These are phyloP conservation scores for Meganola albula DNA, from an alignment of 2,888 invertebrate species.

Conservation along the genomic window DNA sequence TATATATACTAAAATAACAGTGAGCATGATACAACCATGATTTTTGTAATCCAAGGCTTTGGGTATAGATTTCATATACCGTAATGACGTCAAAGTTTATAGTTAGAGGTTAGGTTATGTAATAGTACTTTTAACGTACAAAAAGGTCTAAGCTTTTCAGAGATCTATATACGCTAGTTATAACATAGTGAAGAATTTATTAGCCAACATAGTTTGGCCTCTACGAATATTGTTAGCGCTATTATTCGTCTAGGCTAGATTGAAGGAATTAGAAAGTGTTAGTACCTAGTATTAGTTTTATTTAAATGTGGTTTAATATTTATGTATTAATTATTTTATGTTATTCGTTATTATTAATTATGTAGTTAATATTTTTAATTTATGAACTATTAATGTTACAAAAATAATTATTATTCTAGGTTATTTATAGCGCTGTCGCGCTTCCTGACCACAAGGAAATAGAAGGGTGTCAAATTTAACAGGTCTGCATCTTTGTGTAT, in stretches of 20 bases:
- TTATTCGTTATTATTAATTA: background rate
- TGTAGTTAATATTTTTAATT: no score
- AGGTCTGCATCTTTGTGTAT: no score
- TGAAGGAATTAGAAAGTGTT: slow-evolving; percentile 4
- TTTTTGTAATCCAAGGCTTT: slow-evolving; percentile 23
- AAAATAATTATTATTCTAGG: no score
- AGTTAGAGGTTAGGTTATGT: slow-evolving; percentile 66
- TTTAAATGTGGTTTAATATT: background rate
- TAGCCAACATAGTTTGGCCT: slow-evolving; percentile 12
- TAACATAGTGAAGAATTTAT: background rate
- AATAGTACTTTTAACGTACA: slow-evolving; percentile 42
- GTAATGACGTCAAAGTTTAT: slow-evolving; percentile 42
- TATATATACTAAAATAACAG: no score
- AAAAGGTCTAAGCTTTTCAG: slow-evolving; percentile 25
- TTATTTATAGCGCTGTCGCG: no score
- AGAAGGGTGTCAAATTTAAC: no score
- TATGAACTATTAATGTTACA: no score
- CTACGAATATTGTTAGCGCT: slow-evolving; percentile 7
- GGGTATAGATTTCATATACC: slow-evolving; percentile 20
- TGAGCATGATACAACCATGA: slow-evolving; percentile 24
- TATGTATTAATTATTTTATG: background rate
- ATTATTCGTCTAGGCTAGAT: slow-evolving; percentile 6
- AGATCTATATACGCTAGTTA: slow-evolving; percentile 19
- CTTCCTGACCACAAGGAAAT: no score
- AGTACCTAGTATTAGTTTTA: no score